phyloP scores from a whole-genome alignment of 1,140 invertebrate genomes.

The Macrobrachium rosenbergii region DNA sequence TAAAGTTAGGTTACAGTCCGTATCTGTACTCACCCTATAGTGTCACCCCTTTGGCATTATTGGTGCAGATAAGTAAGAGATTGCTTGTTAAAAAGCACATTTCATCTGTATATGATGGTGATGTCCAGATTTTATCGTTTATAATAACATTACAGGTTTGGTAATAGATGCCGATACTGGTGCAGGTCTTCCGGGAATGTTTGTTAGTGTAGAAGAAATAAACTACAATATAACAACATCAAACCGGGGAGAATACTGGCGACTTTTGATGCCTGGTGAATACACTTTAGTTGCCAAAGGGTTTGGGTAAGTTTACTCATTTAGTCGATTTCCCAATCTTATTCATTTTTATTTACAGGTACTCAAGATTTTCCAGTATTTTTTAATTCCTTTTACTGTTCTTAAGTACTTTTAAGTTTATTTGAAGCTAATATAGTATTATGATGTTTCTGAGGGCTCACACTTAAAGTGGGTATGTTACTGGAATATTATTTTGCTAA shows the following conservation, averaged over 20 bases:
- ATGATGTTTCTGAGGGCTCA: too few species aligned
- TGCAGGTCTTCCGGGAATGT: constrained; percentile 77
- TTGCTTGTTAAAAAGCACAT: too few species aligned
- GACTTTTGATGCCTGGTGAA: constrained; percentile 84
- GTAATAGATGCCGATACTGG: constrained; percentile 73
- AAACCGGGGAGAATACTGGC: constrained; percentile 90
- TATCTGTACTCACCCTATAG: too few species aligned
- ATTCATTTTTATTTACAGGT: neutral
- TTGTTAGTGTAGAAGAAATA: constrained; percentile 79
- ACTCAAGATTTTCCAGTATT: neutral
- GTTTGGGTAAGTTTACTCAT: constrained; percentile 77
- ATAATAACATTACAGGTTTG: constrained; percentile 71
- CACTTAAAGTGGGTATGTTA: too few species aligned
- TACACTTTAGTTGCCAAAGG: constrained; percentile 81
- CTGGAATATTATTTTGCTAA: too few species aligned
- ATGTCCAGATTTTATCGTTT: too few species aligned
- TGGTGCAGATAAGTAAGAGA: too few species aligned
- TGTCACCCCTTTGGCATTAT: too few species aligned
- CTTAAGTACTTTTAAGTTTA: neutral
- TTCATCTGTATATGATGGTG: too few species aligned
- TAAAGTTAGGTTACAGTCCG: too few species aligned
- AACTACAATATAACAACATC: constrained; percentile 78
- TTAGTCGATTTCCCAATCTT: neutral
- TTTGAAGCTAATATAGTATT: too few species aligned
- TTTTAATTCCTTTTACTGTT: neutral